Evolutionary conservation across 2,888 invertebrate genomes (phyloP).

Genomic region (Brachylomia viminalis): DNA sequence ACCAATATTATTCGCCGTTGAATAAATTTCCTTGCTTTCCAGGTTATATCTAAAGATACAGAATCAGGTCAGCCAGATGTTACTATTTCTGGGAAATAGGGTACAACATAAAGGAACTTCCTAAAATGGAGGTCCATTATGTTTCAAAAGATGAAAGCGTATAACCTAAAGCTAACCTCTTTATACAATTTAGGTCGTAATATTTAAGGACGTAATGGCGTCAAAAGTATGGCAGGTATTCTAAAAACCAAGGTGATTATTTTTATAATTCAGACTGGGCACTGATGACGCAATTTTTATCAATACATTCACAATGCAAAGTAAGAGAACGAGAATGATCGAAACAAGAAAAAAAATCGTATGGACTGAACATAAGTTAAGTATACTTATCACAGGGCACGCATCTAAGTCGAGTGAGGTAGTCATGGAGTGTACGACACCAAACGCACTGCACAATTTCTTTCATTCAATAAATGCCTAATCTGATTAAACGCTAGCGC

Average conservation of each 20-base stretch:
- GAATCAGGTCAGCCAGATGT: slow-evolving; percentile 32
- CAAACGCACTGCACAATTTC: neutral
- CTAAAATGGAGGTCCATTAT: neutral
- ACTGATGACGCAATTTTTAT: neutral
- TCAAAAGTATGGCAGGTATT: no score
- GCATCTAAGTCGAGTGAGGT: no score
- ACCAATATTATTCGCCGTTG: neutral
- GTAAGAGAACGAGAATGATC: neutral
- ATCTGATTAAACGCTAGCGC: neutral
- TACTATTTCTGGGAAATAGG: slow-evolving; percentile 9
- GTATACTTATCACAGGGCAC: neutral
- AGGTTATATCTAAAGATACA: slow-evolving; percentile 11
- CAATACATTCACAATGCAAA: neutral
- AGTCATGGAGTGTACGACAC: neutral
- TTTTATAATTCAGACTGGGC: neutral
- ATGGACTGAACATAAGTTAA: neutral
- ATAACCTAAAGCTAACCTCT: neutral
- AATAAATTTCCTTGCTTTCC: neutral
- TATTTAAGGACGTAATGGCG: neutral
- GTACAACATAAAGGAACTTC: no score
- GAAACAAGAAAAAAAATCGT: neutral
- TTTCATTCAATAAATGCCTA: neutral
- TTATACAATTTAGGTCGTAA: neutral
- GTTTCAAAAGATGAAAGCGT: neutral
- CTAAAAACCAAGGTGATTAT: no score